Evolutionary conservation across 2,888 invertebrate species (phyloP).

Genomic region (Melieria omissa): DNA sequence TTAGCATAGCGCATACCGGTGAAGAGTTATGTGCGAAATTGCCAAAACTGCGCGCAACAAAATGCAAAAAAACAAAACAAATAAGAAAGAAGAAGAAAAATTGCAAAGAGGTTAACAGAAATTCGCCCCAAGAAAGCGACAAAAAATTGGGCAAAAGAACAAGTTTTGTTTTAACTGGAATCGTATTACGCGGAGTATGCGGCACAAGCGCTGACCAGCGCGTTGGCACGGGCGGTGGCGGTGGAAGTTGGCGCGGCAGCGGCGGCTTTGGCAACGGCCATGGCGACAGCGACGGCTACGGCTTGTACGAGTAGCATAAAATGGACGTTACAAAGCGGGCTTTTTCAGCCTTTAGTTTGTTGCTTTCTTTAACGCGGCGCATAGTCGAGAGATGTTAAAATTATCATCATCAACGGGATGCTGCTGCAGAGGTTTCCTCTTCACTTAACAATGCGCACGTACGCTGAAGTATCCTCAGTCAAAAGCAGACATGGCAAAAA

Average conservation of each 20-base stretch:
- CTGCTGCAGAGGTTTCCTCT: neutral
- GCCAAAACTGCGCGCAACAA: neutral
- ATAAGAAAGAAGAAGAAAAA: slow-evolving; percentile 9
- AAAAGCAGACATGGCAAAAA: neutral
- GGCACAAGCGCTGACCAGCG: neutral
- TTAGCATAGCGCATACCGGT: slow-evolving; percentile 14
- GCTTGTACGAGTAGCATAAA: slow-evolving; percentile 15
- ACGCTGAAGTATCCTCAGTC: neutral
- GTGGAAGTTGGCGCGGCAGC: neutral
- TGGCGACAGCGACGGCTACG: slow-evolving; percentile 12
- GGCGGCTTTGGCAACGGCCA: neutral
- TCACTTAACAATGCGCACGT: slow-evolving; percentile 10
- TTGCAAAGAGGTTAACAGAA: neutral
- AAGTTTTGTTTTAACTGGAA: slow-evolving; percentile 33
- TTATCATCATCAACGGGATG: slow-evolving; percentile 3
- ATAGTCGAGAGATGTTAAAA: slow-evolving; percentile 4
- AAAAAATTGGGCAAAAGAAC: slow-evolving; percentile 28
- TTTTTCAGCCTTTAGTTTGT: neutral
- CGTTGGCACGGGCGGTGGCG: neutral
- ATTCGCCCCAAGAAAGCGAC: neutral
- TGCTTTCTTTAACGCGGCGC: neutral
- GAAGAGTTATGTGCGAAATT: slow-evolving; percentile 35
- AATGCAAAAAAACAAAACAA: neutral
- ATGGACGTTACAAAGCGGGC: slow-evolving; percentile 15
- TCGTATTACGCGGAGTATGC: slow-evolving; percentile 19